Conservation (phyloP, 2,113 vertebrate genomes). For the Sinocyclocheilus anophthalmus region DNA sequence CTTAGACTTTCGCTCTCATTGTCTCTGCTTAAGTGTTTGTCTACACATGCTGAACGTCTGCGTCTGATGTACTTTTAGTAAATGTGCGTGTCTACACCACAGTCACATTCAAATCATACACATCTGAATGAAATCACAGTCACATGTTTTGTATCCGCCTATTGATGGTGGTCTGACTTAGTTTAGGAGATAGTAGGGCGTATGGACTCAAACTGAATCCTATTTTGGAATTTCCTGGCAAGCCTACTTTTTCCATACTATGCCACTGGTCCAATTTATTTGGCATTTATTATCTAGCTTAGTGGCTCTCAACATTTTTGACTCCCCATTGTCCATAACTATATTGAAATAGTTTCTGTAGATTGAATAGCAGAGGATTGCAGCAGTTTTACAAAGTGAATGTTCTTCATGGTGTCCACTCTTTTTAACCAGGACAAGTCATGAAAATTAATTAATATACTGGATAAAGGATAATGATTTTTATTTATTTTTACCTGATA, state of each 20-base stretch:
- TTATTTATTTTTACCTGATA: no score
- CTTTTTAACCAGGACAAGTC: no score
- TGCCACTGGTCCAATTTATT: background rate
- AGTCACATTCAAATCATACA: background rate
- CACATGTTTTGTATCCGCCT: constrained; percentile 35
- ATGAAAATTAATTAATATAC: no score
- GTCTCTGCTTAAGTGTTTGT: background rate
- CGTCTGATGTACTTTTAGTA: constrained; percentile 1
- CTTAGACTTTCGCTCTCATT: background rate
- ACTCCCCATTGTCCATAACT: background rate
- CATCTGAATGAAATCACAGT: background rate
- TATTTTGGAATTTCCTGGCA: background rate
- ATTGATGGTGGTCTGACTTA: constrained; percentile 9
- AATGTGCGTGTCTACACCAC: background rate
- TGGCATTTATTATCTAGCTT: no score
- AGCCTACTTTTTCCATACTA: background rate
- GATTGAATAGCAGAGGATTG: no score
- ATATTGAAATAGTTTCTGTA: no score
- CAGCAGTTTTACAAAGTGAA: no score
- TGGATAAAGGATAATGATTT: no score
- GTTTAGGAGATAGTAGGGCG: background rate
- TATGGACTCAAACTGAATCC: background rate
- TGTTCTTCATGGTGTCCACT: no score
- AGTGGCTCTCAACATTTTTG: background rate
- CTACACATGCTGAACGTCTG: background rate